Base-by-base conservation (phyloP, 92 coral and sea anemone species). In the Micromussa lordhowensis region DNA sequence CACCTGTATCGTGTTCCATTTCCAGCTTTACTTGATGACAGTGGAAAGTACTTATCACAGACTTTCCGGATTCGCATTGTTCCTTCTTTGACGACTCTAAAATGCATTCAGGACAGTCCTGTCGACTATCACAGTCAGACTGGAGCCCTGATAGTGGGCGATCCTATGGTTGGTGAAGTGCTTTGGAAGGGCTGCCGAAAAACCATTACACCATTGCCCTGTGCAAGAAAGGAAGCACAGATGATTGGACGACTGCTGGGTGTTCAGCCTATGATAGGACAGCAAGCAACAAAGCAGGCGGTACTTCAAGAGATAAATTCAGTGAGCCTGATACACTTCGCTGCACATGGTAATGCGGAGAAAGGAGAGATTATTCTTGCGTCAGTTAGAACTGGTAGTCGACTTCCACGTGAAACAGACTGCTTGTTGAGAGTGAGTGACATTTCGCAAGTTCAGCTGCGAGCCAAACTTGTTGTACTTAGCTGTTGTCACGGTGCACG, bases 61-160 rank as follows among this genome's bases (percentile, higher is more conserved):
- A 61, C 29, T 61, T 61, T 61, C 28, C 21, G 68, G 29, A 61
- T 61, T 9, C 68, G 68, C 68, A 22, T 61, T n/a, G 29, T 61
- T 21, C 68, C 68, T 61, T 61, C 68, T 21, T 61, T 61, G 68
- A 3, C 68, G 28, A 61, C 28, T 3, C 68, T 61, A 28, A 61
- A 61, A n/a, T 18, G 22, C 68, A 61, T 61, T 54, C 75, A 51
- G 51, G 77, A 86, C 48, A 40, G 48, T 40, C 48, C 48, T 40
- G 48, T 0, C 48, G 48, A 40, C 48, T 40, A 40, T 40, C 48
- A 40, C 48, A 1, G 48, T 40, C 48, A 40, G 48, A 40, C 48
- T 40, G 82, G 78, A 28, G 68, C 77, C 5, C 66, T 86, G 54
- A 64, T 86, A 86, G 82, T 86, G 17, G 89, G 68, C 4, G 68